These are phyloP conservation scores for Anorthoa munda DNA, from an alignment of 2,888 invertebrate species.

Conservation along the genomic window DNA sequence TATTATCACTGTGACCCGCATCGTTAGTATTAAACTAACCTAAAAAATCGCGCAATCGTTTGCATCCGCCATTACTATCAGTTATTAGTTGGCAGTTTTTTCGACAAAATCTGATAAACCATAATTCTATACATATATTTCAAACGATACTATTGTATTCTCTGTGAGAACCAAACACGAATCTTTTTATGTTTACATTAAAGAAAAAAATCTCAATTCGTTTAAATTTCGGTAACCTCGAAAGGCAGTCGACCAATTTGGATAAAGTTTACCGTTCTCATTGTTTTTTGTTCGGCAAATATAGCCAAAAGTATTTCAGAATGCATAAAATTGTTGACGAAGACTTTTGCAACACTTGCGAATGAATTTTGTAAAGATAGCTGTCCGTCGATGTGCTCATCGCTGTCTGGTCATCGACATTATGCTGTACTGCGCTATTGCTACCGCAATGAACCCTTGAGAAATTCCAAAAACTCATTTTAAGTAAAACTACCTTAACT, in stretches of 20 bases:
- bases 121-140: conserved; percentile 16
- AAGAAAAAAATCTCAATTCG: conserved; percentile 31
- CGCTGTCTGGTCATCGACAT: background rate
- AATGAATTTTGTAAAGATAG: conserved; percentile 9
- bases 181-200: conserved; percentile 10
- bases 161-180: conserved; percentile 45
- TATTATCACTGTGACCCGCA: conserved; percentile 59
- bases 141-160: conserved; percentile 43
- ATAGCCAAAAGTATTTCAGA: conserved; percentile 40
- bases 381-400: conserved; percentile 11
- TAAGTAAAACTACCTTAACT: too few relatives aligned
- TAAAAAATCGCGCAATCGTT: conserved; percentile 61
- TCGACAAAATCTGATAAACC: conserved; percentile 32
- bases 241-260: conserved; percentile 54
- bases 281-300: conserved; percentile 37
- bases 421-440: conserved; percentile 19
- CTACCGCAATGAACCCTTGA: background rate
- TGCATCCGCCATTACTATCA: conserved; percentile 59
- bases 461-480: background rate
- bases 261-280: conserved; percentile 52
- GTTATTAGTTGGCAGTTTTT: conserved; percentile 32
- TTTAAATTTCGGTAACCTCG: conserved; percentile 52
- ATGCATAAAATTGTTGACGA: conserved; percentile 31
- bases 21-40: conserved; percentile 55
- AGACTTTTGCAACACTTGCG: conserved; percentile 25